phyloP scores from a whole-genome alignment of 2,888 invertebrate species.

The Drosophila flavopinicola region DNA sequence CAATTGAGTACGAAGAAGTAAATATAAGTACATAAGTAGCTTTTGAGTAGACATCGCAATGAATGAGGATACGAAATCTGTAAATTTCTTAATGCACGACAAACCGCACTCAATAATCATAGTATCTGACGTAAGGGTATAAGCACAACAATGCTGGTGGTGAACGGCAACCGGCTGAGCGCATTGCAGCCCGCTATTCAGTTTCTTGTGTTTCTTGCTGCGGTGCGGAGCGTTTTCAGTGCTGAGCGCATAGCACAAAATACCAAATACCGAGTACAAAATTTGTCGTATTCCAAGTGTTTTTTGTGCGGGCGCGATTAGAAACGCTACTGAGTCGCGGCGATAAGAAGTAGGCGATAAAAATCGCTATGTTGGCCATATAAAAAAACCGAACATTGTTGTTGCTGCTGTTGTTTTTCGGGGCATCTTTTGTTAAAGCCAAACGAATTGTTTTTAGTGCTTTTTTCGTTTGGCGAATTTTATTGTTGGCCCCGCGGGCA shows the following conservation, averaged over 20 bases:
- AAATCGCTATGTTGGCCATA: conserved; percentile 48
- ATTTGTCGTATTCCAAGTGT: conserved; percentile 7
- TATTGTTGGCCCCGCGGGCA: conserved; percentile 57
- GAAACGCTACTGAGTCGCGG: conserved; percentile 48
- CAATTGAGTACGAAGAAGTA: too few species aligned
- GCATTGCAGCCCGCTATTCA: conserved; percentile 36
- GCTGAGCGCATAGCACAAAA: conserved; percentile 13
- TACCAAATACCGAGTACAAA: too few species aligned
- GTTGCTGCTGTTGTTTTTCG: conserved; percentile 32
- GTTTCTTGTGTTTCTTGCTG: conserved; percentile 59
- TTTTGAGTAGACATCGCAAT: too few species aligned
- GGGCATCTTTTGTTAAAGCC: conserved; percentile 52
- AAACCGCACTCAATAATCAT: not conserved
- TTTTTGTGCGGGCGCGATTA: conserved; percentile 36
- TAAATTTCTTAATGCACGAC: too few species aligned
- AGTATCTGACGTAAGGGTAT: not conserved
- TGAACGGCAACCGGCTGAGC: conserved; percentile 31
- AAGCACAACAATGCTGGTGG: conserved; percentile 20
- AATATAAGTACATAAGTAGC: too few species aligned
- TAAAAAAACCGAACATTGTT: conserved; percentile 18
- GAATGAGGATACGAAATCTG: too few species aligned
- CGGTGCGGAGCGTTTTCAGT: conserved; percentile 46
- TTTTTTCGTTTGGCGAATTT: conserved; percentile 49
- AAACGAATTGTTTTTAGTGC: conserved; percentile 51
- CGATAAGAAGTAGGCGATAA: conserved; percentile 53